Conservation (phyloP, 2,797 vertebrate species). For the Etheostoma perlongum region DNA sequence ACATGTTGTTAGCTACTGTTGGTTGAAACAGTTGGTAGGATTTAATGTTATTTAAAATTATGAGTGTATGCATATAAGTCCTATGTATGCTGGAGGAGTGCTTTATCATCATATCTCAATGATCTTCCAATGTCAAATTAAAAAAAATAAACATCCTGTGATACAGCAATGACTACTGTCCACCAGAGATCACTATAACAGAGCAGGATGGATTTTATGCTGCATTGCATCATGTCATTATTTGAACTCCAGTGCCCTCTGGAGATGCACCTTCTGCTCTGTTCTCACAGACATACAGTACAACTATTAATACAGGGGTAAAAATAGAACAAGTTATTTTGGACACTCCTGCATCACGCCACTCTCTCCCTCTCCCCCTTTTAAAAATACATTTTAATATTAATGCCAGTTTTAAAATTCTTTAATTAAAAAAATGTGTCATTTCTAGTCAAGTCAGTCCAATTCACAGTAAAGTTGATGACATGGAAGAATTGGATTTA, state of each 20-base stretch:
- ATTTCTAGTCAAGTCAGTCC: background rate
- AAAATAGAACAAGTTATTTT: slow-evolving; percentile 51
- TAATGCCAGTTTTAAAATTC: background rate
- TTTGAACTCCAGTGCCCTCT: slow-evolving; percentile 48
- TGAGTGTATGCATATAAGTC: background rate
- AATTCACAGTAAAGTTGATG: background rate
- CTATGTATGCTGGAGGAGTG: background rate
- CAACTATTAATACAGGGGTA: slow-evolving; percentile 42
- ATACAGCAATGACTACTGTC: background rate
- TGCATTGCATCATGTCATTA: slow-evolving; percentile 29
- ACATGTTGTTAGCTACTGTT: background rate
- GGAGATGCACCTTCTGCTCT: slow-evolving; percentile 35
- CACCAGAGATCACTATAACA: background rate
- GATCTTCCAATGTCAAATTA: background rate
- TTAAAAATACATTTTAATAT: background rate
- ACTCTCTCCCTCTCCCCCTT: background rate
- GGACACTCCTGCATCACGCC: background rate
- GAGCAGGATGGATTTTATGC: background rate
- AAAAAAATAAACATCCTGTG: background rate
- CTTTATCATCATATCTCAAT: background rate
- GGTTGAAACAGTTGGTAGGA: too few species aligned
- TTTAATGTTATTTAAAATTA: background rate
- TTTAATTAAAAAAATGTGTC: background rate
- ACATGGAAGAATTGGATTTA: background rate
- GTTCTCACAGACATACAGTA: slow-evolving; percentile 5